These are phyloP conservation scores for Rhopalosiphum maidis DNA, from an alignment of 1,140 invertebrate genomes.

Conservation along the genomic window DNA sequence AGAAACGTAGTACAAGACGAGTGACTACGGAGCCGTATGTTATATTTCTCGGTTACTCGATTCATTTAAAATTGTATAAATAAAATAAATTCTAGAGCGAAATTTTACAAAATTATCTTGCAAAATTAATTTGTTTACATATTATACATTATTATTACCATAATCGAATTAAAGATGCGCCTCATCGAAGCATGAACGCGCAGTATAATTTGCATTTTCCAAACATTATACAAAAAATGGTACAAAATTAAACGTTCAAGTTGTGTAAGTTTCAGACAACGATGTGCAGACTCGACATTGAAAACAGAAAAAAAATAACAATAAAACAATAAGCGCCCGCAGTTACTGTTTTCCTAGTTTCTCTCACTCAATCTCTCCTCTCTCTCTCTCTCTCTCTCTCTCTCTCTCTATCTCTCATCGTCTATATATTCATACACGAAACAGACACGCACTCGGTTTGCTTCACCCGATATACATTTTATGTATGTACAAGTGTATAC, in stretches of 20 bases:
- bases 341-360: background rate
- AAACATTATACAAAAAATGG: background rate
- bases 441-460: background rate
- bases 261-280: background rate
- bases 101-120: background rate
- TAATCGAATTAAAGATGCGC: background rate
- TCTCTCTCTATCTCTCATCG: too few species aligned
- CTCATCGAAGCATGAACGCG: background rate
- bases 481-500: background rate
- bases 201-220: background rate
- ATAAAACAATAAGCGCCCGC: background rate
- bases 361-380: background rate
- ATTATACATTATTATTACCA: background rate
- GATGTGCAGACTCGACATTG: background rate
- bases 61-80: background rate
- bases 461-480: background rate
- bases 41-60: background rate
- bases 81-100: background rate
- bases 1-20: background rate
- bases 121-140: background rate
- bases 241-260: constrained; percentile 6
- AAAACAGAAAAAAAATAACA: background rate
- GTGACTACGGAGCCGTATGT: background rate
- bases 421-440: background rate
- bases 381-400: background rate